Evolutionary conservation across 1,140 invertebrate species (phyloP).

Genomic region (Rhopalosiphum maidis): DNA sequence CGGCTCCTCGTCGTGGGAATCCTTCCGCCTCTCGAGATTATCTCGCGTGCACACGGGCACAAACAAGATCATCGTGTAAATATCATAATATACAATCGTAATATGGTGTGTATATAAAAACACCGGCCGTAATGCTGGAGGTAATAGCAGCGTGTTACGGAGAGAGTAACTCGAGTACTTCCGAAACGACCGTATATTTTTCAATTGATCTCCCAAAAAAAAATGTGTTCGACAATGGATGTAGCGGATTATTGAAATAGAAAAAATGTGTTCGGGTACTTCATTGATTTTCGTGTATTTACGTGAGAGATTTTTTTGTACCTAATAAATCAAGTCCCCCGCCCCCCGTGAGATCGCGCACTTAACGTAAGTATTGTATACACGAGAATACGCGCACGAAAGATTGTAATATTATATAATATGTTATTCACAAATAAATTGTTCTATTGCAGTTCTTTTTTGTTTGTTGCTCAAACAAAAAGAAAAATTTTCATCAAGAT

Average conservation of each 20-base stretch:
- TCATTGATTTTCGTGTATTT: conserved; percentile 25
- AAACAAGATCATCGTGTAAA: conserved; percentile 57
- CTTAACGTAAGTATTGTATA: neutral
- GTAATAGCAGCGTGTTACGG: conserved; percentile 20
- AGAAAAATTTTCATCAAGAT: neutral
- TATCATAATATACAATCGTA: conserved; percentile 48
- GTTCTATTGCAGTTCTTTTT: neutral
- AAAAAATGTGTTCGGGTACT: conserved; percentile 5
- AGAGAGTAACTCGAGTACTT: conserved; percentile 53
- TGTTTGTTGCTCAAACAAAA: neutral
- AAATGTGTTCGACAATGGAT: conserved; percentile 8
- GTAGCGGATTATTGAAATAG: neutral
- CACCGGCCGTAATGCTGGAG: conserved; percentile 15
- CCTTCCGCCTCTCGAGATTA: conserved; percentile 57
- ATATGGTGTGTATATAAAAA: conserved; percentile 11
- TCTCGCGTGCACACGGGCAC: conserved; percentile 50
- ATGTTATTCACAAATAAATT: neutral
- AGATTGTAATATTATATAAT: neutral
- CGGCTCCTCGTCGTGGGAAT: conserved; percentile 52
- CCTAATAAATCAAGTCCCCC: neutral
- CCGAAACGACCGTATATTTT: conserved; percentile 42
- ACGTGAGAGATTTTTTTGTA: neutral
- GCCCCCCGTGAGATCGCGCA: neutral
- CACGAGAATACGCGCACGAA: neutral
- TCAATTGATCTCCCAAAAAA: neutral